Evolutionary conservation across 1,140 invertebrate genomes (phyloP).

Genomic region (Lanistes nyassanus): DNA sequence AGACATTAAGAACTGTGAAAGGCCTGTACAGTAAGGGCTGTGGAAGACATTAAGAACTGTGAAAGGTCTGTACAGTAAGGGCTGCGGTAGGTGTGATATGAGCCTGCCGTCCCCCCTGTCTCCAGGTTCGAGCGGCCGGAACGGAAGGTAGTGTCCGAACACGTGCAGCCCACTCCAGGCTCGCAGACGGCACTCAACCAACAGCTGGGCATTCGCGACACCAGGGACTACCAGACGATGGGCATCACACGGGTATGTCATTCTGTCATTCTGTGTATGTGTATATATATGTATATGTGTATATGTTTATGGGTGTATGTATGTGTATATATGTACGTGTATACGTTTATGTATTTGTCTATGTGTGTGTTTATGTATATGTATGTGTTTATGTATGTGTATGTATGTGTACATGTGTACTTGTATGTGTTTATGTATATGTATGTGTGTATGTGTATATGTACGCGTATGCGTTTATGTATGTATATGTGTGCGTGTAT

Average conservation of each 20-base stretch:
- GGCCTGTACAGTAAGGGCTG: too few species aligned
- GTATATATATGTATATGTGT: neutral
- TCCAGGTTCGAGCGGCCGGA: slow-evolving; percentile 56
- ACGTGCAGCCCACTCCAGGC: slow-evolving; percentile 48
- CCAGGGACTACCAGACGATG: slow-evolving; percentile 47
- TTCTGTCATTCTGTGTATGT: slow-evolving; percentile 1
- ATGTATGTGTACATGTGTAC: neutral
- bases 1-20: too few species aligned
- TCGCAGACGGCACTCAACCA: slow-evolving; percentile 56
- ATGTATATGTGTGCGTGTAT: slow-evolving; percentile 2
- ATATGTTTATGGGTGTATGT: slow-evolving; percentile 5
- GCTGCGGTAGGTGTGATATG: slow-evolving; percentile 23
- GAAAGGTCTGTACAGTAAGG: neutral
- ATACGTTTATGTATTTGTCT: neutral
- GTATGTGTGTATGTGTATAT: neutral
- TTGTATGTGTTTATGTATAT: slow-evolving; percentile 4
- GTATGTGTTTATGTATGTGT: neutral
- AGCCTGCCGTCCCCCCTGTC: slow-evolving; percentile 25
- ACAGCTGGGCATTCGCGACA: slow-evolving; percentile 43
- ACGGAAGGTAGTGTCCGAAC: slow-evolving; percentile 50
- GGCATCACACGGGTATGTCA: slow-evolving; percentile 48
- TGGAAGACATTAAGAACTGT: too few species aligned
- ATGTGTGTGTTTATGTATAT: neutral
- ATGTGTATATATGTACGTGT: neutral
- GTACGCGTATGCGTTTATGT: neutral